Percentiles rank a stretch among this genome's conserved stretches.
Evolutionary conservation across 1,140 invertebrate species (phyloP).

Genomic region (Bombus superbus): DNA sequence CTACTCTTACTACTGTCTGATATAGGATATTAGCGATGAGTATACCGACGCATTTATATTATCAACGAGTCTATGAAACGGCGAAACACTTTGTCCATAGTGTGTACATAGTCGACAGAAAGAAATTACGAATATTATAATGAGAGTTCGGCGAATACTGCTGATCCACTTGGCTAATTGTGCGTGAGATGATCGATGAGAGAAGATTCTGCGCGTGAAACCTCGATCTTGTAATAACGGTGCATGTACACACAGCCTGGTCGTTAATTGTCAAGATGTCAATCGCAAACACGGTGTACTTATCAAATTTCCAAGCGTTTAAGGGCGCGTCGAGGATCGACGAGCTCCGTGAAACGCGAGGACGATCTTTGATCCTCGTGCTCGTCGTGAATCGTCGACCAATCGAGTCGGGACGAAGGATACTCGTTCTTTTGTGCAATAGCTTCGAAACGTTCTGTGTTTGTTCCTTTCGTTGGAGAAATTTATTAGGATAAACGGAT

Average conservation of each 20-base stretch:
- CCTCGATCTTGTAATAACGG: neutral
- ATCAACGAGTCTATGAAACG: constrained; percentile 56
- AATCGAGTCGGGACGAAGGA: constrained; percentile 26
- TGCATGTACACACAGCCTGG: neutral
- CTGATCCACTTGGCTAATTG: constrained; percentile 23
- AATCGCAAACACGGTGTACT: constrained; percentile 50
- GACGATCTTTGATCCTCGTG: neutral
- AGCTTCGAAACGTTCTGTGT: constrained; percentile 50
- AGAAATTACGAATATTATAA: constrained; percentile 56
- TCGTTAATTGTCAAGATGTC: constrained; percentile 34
- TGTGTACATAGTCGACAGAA: constrained; percentile 64
- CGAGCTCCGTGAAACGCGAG: constrained; percentile 19
- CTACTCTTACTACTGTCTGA: constrained; percentile 68
- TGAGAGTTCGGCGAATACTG: constrained; percentile 7
- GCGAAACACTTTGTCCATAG: constrained; percentile 66
- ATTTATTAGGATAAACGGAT: constrained; percentile 26
- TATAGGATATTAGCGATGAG: constrained; percentile 66
- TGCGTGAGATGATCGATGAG: constrained; percentile 8
- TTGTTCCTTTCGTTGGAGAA: constrained; percentile 40
- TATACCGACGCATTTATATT: constrained; percentile 68
- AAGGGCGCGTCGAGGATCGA: constrained; percentile 12
- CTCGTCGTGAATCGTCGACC: constrained; percentile 26
- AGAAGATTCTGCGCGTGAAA: neutral
- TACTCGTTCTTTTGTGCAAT: constrained; percentile 64
- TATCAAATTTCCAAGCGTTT: constrained; percentile 53